These are phyloP conservation scores for Mycteria americana DNA, from an alignment of 2,797 vertebrate species.

Conservation along the genomic window DNA sequence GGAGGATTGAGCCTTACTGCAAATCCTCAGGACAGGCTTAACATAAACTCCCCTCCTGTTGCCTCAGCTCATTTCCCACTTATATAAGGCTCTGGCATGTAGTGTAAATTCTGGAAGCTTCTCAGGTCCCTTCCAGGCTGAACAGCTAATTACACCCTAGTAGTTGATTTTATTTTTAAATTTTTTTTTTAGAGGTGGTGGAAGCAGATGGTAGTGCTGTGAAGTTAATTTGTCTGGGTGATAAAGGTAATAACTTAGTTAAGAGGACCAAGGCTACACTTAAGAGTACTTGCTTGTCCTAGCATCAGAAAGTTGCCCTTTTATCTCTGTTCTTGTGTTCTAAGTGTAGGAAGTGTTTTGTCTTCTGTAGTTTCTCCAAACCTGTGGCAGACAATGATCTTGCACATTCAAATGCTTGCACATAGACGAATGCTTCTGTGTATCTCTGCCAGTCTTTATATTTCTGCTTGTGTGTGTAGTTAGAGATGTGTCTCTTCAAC, in stretches of 20 bases:
- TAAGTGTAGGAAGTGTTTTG: background rate
- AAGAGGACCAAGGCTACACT: background rate
- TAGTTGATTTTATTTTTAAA: background rate
- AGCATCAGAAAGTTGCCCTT: background rate
- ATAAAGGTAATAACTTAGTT: background rate
- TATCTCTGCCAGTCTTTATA: background rate
- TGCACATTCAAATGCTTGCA: no score
- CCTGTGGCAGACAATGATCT: background rate
- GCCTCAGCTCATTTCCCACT: constrained; percentile 28
- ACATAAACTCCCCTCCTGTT: constrained; percentile 38
- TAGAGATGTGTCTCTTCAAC: background rate
- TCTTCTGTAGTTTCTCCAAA: background rate
- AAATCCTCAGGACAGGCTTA: constrained; percentile 62
- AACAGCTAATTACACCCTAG: background rate
- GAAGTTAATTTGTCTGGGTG: background rate
- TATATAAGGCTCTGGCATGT: constrained; percentile 31
- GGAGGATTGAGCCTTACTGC: constrained; percentile 50
- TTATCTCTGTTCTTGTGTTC: background rate
- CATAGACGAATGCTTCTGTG: background rate
- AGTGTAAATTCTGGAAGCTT: background rate
- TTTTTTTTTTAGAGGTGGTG: background rate
- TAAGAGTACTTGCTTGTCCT: background rate
- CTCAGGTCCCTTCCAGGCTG: background rate
- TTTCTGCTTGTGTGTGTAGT: background rate
- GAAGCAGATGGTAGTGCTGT: background rate